Percentiles rank a stretch among this genome's conserved stretches.
Conservation (phyloP, 2,888 invertebrate genomes). For the Epirrita christyi region DNA sequence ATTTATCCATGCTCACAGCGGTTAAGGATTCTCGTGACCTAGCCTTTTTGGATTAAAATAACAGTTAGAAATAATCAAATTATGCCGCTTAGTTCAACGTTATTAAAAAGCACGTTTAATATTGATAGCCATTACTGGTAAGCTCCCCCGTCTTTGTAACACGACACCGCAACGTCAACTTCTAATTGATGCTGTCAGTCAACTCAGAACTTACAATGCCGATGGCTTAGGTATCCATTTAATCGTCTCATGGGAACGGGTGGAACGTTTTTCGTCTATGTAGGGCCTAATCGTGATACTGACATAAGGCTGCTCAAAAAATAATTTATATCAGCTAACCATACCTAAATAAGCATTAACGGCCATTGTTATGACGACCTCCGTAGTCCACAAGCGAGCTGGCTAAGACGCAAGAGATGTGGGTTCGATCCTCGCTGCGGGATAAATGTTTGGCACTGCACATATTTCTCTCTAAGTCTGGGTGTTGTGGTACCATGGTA, state of each 20-base stretch:
- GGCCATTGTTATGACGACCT: too few species aligned
- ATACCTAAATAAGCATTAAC: too few species aligned
- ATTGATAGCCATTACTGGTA: constrained; percentile 75
- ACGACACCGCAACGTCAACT: constrained; percentile 74
- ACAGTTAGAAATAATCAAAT: constrained; percentile 25
- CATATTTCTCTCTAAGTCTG: too few species aligned
- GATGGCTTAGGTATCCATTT: constrained; percentile 42
- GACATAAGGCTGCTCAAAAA: too few species aligned
- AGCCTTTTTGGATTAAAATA: neutral
- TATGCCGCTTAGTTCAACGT: constrained; percentile 35
- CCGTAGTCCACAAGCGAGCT: too few species aligned
- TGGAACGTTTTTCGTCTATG: constrained; percentile 2
- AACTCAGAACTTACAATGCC: constrained; percentile 56
- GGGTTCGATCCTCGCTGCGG: too few species aligned
- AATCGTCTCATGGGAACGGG: constrained; percentile 26
- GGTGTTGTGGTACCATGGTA: too few species aligned
- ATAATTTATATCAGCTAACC: too few species aligned
- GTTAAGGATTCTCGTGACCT: neutral
- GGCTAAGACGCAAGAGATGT: too few species aligned
- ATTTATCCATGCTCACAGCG: too few species aligned
- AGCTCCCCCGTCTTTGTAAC: constrained; percentile 75
- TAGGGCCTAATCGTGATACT: too few species aligned
- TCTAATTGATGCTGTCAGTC: constrained; percentile 84
- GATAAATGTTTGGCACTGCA: too few species aligned
- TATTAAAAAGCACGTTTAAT: constrained; percentile 64